phyloP scores from a whole-genome alignment of 2,888 invertebrate species.

The Ferdinandea cuprea region DNA sequence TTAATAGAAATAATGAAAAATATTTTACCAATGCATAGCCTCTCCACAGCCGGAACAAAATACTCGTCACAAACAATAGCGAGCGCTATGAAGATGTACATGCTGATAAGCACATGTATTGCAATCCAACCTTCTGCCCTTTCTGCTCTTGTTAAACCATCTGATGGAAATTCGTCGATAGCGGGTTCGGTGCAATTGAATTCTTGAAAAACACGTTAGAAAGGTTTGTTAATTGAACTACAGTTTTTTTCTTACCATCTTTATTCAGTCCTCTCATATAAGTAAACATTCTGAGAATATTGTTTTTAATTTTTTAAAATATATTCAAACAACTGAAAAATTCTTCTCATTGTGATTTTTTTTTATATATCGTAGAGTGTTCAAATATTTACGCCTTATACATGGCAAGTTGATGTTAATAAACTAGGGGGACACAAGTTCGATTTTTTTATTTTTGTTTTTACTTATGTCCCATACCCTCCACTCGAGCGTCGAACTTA shows the following conservation, averaged over 20 bases:
- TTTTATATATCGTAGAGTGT: too few relatives aligned
- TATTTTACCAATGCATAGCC: constrained; percentile 90
- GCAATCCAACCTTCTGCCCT: constrained; percentile 91
- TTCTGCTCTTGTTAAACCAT: constrained; percentile 89
- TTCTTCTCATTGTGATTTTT: too few relatives aligned
- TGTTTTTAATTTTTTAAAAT: too few relatives aligned
- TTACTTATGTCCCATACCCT: too few relatives aligned
- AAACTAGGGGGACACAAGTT: too few relatives aligned
- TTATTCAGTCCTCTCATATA: constrained; percentile 22
- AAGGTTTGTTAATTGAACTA: not conserved
- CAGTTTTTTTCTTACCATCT: not conserved
- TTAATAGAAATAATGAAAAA: too few relatives aligned
- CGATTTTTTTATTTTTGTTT: too few relatives aligned
- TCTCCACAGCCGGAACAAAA: constrained; percentile 95
- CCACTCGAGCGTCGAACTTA: too few relatives aligned
- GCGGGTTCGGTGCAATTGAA: constrained; percentile 91
- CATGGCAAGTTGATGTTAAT: too few relatives aligned
- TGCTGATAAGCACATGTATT: constrained; percentile 89
- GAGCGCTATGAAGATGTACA: constrained; percentile 93
- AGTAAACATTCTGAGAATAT: constrained; percentile 44
- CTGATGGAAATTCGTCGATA: constrained; percentile 93
- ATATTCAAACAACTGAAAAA: too few relatives aligned
- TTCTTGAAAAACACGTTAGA: constrained; percentile 74
- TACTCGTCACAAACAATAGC: constrained; percentile 97
- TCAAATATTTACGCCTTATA: too few relatives aligned